Evolutionary conservation across 2,888 invertebrate species (phyloP).

Genomic region (Hofmannophila pseudospretella): DNA sequence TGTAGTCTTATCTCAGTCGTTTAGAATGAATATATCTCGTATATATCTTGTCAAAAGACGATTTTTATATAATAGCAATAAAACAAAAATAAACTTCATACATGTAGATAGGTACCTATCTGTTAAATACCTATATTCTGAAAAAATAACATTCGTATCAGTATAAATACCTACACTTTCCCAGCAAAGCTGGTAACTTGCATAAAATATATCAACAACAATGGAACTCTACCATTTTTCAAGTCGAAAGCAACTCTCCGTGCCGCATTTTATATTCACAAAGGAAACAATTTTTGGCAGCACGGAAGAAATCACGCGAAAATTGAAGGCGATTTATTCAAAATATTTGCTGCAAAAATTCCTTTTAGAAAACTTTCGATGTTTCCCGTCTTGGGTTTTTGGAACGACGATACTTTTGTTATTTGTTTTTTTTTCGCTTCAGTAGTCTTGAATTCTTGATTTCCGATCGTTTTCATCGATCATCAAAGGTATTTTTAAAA

Average conservation of each 20-base stretch:
- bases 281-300: slow-evolving; percentile 37
- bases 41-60: too few species aligned
- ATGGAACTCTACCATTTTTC: background rate
- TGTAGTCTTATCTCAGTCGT: too few species aligned
- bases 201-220: too few species aligned
- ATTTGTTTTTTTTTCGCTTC: slow-evolving; percentile 33
- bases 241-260: slow-evolving; percentile 11
- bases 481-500: slow-evolving; percentile 33
- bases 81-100: too few species aligned
- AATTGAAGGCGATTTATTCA: slow-evolving; percentile 45
- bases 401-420: slow-evolving; percentile 21
- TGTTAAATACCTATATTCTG: too few species aligned
- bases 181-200: too few species aligned
- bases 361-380: slow-evolving; percentile 12
- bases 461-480: slow-evolving; percentile 37
- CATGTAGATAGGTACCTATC: too few species aligned
- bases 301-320: slow-evolving; percentile 43
- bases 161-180: too few species aligned
- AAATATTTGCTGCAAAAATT: slow-evolving; percentile 49
- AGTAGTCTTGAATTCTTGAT: slow-evolving; percentile 26
- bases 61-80: too few species aligned
- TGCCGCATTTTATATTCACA: slow-evolving; percentile 46
- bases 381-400: slow-evolving; percentile 7
- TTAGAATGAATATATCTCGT: too few species aligned
- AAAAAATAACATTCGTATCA: too few species aligned